Base-by-base conservation (phyloP, 1,140 invertebrate genomes). In the Euura lappo region DNA sequence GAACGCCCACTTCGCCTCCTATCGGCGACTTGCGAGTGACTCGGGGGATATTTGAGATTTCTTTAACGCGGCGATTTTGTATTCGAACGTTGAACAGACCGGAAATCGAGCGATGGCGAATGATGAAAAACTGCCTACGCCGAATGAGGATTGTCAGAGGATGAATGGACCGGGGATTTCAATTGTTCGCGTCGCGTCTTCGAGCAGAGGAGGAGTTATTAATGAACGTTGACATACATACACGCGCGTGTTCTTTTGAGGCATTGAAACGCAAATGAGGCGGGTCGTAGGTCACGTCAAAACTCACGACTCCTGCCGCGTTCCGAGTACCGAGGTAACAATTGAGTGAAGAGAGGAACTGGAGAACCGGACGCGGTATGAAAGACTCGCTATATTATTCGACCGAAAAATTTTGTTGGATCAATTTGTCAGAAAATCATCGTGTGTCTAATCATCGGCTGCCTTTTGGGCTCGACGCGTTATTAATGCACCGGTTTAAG, bases 371-470 rank as follows among this genome's bases (percentile, higher is more conserved):
- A 28, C 28, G 28, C 28, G 3, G 8, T 8, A n/a, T 60, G 51
- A 60, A 60, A 60, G 51, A 60, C 3, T n/a, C 51, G 10, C 51
- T 28, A 5, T n/a, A n/a, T 60, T n/a, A n/a, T 11, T 60, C 51
- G 51, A 8, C 13, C 51, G 5, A 60, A n/a, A 60, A 60, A 60
- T 3, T 60, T 60, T n/a, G 51, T n/a, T 8, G 51, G 51, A n/a
- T 60, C 51, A 60, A 60, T 60, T 60, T 60, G 51, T 60, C 51
- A 60, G 8, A n/a, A 60, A 60, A 60, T 60, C 51, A 28, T 60
- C 51, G 13, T 60, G 28, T 60, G 51, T 60, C 51, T n/a, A 60
- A 60, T 60, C 51, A 60, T 60, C 13, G 8, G 51, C 51, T 6
- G 51, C 8, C 51, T 60, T 60, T 6, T 8, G 51, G 51, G 8